Evolutionary conservation across 2,888 invertebrate genomes (phyloP), one percentile per base, ranked within the genome.

Genomic region (Parasteatoda lunata): DNA sequence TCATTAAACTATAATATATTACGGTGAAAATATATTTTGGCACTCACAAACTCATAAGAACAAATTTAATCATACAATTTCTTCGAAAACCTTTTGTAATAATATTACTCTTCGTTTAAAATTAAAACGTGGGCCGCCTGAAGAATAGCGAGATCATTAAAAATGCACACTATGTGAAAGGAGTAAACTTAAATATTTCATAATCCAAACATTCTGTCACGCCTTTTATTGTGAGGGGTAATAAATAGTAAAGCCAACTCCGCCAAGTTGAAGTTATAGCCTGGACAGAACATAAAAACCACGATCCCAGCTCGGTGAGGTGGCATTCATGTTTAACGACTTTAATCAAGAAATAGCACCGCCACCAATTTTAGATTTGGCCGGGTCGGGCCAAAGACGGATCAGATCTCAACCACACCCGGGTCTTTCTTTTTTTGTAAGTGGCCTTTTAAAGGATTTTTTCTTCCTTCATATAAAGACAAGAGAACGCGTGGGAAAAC

Each of bases 291-390:
- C 59, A 59, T 59, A 59, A 59, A 59, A 59, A 59, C 11, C 59
- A 13, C 59, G n/a, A 59, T 9, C 11, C 59, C n/a, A 30, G 30
- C 30, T 30, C 30, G 9, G 59, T n/a, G 59, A 59, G 59, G 59
- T 59, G 59, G 45, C 72, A 66, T 80, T 73, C 80, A 73, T 72
- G 66, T 80, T 80, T 73, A 80, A 80, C 72, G 72, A 80, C 80
- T 80, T 72, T 80, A 80, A 80, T 80, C 72, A 80, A 72, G 11
- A 65, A 52, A 73, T 51, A 79, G 72, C 47, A 52, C 54, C 69
- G 52, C 51, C 30, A 48, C 52, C 69, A 54, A 77, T 68, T 51
- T 69, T 68, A 13, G 15, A 65, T 76, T 68, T 69, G 68, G 77
- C 68, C 77, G 45, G 52, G 52, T 69, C n/a, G 45, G 7, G 49